Conservation (phyloP, 2,797 vertebrate genomes). For the Macropodus opercularis region DNA sequence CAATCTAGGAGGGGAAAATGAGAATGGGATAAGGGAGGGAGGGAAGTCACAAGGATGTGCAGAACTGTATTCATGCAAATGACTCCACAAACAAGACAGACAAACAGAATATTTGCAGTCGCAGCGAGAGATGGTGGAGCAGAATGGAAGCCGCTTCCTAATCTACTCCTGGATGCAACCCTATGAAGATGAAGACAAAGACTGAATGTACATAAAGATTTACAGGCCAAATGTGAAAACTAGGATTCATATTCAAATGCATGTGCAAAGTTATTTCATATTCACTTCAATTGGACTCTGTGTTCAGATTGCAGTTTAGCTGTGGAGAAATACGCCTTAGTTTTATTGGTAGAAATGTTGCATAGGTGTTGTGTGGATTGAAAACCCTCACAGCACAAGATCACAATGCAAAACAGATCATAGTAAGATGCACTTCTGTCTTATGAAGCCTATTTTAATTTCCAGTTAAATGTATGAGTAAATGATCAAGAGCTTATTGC, state of each 20-base stretch:
- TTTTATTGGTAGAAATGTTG: slow-evolving; percentile 9
- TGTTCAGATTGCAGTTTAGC: not conserved
- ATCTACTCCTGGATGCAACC: slow-evolving; percentile 27
- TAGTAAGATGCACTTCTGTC: not conserved
- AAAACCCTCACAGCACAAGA: slow-evolving; percentile 1
- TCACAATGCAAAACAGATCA: not conserved
- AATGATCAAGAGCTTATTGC: not conserved
- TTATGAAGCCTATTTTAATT: not conserved
- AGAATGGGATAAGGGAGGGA: slow-evolving; percentile 29
- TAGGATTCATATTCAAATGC: not conserved
- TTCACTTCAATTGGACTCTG: slow-evolving; percentile 10
- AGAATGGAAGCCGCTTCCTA: slow-evolving; percentile 25
- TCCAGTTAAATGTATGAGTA: slow-evolving; percentile 1
- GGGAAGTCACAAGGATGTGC: slow-evolving; percentile 14
- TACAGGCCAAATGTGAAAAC: slow-evolving; percentile 38
- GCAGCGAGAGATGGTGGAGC: slow-evolving; percentile 5
- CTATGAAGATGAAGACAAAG: slow-evolving; percentile 26
- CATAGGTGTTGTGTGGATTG: not conserved
- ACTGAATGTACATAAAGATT: slow-evolving; percentile 27
- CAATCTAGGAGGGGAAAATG: slow-evolving; percentile 50
- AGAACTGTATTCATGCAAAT: slow-evolving; percentile 27
- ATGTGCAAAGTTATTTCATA: slow-evolving; percentile 15
- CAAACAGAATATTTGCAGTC: slow-evolving; percentile 47
- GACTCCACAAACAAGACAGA: slow-evolving; percentile 37
- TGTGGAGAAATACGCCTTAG: not conserved